Base-by-base conservation (phyloP, 2,888 invertebrate species). In the Polymixis lichenea region DNA sequence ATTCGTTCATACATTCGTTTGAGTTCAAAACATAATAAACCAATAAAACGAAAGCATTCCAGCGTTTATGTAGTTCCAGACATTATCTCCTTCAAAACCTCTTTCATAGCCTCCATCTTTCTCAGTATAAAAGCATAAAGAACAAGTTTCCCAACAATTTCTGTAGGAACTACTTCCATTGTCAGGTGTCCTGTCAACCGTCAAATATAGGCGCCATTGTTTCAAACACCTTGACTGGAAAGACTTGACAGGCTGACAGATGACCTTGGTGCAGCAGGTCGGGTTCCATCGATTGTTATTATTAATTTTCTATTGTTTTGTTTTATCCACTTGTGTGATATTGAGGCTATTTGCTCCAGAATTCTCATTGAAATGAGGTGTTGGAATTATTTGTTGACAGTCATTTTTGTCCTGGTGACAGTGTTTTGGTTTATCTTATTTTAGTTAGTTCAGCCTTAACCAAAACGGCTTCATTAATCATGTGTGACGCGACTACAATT, bases 131-230 rank as follows among this genome's bases (percentile, higher is more conserved):
- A 70, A 22, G 38, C 51, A 38, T 56, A 55, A 72, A 71, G 13
- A 77, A 75, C 17, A 60, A 55, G 38, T 79, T 80, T 64, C 49
- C 19, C 28, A 80, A 73, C 61, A 62, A 55, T 56, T 69, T 71
- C 46, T 62, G 53, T 71, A 69, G 71, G 64, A 79, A 74, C 69
- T 67, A 69, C 38, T 66, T 72, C 72, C 67, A 80, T 84, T 87
- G 86, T 87, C 66, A 70, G 25, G 65, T 66, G 77, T 72, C 73
- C 79, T 83, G 83, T 87, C 86, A 87, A 78, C 75, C 87, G 83
- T 87, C 82, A 86, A 84, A 78, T 77, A 64, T 72, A 56, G 77
- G 78, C 65, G 51, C 78, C 61, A 87, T 87, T 87, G 87, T 87
- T 77, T 28, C 38, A 22, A 62, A 0, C 68, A 69, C 81, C 81